Base-by-base conservation (phyloP, 2,888 invertebrate species). In the Atrina japonica region DNA sequence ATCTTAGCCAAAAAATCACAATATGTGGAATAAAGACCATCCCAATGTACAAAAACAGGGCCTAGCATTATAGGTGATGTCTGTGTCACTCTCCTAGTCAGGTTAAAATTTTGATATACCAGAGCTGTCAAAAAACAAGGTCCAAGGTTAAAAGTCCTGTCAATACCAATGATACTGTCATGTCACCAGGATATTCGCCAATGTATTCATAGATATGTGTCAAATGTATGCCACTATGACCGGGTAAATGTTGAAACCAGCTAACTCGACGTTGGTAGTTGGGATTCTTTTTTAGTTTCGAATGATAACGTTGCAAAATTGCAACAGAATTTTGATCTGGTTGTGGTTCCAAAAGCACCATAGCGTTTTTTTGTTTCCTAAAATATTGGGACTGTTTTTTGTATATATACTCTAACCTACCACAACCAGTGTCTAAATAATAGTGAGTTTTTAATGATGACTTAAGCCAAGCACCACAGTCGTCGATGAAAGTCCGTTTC, bases 221-320 rank as follows among this genome's bases (percentile, higher is more conserved):
- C 5, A 35, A 35, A 5, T 5, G 5, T 7, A 35, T 35, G 6
- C 35, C 35, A 50, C 23, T 35, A 11, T 55, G 35, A 23, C 61
- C 56, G n/a, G 69, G 63, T n/a, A 69, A 35, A 27, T 63, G 61
- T 27, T 60, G n/a, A 63, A 69, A 69, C 69, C 69, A 69, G 30
- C 55, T 69, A 45, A 63, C 53, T 14, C 41, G 45, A 5, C 40
- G 49, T 58, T 69, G 63, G 35, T 63, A 47, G 11, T 21, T 23
- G 14, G 18, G 23, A n/a, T 60, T 27, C 23, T 63, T 63, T 56
- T 56, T 56, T n/a, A 47, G 41, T 56, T 69, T 69, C 27, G 69
- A 45, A 49, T 68, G 45, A 21, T 69, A 69, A 7, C 69, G 55
- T 23, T 65, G 27, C 30, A 56, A 18, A 23, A 66, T 25, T 47